Evolutionary conservation across 1,140 invertebrate genomes (phyloP).

Genomic region (Drosophila repletoides): DNA sequence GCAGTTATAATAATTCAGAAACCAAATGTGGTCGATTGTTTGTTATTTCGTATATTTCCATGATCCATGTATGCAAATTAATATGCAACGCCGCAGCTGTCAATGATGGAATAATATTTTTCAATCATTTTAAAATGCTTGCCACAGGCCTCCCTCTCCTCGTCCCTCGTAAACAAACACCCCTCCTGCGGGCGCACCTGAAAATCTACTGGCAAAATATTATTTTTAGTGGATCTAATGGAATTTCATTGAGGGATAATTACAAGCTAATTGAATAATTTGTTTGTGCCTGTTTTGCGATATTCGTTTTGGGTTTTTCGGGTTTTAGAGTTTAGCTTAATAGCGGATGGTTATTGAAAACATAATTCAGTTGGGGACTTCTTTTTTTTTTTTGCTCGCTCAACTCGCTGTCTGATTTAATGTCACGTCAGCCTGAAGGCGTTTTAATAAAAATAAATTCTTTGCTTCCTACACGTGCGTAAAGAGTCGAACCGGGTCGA

Average conservation of each 20-base stretch:
- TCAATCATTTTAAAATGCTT: constrained; percentile 66
- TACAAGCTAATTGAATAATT: constrained; percentile 37
- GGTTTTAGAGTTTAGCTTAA: not conserved
- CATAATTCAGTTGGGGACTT: not conserved
- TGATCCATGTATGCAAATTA: constrained; percentile 59
- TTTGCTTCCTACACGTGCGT: constrained; percentile 16
- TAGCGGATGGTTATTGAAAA: not conserved
- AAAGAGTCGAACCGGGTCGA: constrained; percentile 14
- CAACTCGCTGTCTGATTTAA: constrained; percentile 3
- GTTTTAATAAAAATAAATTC: constrained; percentile 28
- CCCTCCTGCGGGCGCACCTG: no score
- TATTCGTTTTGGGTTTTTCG: not conserved
- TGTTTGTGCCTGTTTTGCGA: not conserved
- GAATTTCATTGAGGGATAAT: constrained; percentile 28
- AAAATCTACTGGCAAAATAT: constrained; percentile 25
- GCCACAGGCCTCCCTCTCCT: constrained; percentile 18
- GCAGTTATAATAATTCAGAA: constrained; percentile 34
- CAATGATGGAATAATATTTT: constrained; percentile 71
- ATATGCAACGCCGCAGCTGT: constrained; percentile 59
- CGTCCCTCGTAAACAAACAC: no score
- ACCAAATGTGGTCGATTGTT: constrained; percentile 57
- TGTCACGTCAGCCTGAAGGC: constrained; percentile 21
- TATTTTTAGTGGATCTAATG: not conserved
- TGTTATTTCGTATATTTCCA: constrained; percentile 41
- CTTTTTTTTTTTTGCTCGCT: not conserved